Base-by-base conservation (phyloP, 2,113 vertebrate genomes). In the Hyperoodon ampullatus region DNA sequence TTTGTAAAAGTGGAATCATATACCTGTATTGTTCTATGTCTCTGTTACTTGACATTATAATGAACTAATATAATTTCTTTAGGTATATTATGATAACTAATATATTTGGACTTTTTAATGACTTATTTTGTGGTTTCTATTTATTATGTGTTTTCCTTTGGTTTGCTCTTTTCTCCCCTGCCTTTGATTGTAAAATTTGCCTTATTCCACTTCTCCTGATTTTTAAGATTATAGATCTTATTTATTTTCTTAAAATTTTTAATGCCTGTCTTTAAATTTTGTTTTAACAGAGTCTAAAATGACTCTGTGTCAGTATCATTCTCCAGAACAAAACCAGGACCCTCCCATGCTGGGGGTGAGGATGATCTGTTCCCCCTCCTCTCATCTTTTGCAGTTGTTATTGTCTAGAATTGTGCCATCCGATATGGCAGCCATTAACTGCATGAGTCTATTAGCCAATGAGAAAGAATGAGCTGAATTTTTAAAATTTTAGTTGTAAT, bases 221-320 rank as follows among this genome's bases (percentile, higher is more conserved):
- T 74, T 47, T 55, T 16, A 83, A 86, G 5, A 68, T 85, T 88
- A 80, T 55, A 87, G 39, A 47, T 53, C 39, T 26, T 74, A 39
- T 81, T 93, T 84, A n/a, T 92, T 14, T 58, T 35, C 53, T 88
- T 88, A 71, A 66, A 28, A 42, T 33, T 66, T 50, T 19, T 60
- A 95, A 50, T 65, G 5, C 12, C 42, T 60, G 33, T 81, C 35
- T 87, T 87, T 90, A 87, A 61, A 87, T n/a, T 92, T 96, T 87
- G 65, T 68, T 85, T 66, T 95, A 83, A 68, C 4, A 55, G 14
- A 68, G 9, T 83, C n/a, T 89, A 24, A 96, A 88, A 65, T 94
- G 81, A 23, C 68, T 95, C 26, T 72, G 8, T 63, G 30, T 53
- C 61, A 70, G 18, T 61, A 10, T 90, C 44, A 39, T 30, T 58